Percentiles rank a stretch among this genome's conserved stretches.
Evolutionary conservation across 2,888 invertebrate species (phyloP).

Genomic region (Phrixothrix hirtus): DNA sequence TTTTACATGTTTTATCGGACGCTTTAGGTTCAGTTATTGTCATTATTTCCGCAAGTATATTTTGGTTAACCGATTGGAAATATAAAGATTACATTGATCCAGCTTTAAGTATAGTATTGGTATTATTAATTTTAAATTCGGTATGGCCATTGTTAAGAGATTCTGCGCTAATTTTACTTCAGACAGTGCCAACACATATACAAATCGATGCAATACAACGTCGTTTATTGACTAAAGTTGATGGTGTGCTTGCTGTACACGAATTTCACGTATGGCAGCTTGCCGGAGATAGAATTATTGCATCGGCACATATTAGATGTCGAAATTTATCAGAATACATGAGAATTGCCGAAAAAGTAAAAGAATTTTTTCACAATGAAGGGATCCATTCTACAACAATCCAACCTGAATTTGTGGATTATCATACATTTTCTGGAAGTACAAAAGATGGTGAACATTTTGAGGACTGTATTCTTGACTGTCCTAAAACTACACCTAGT

Average conservation of each 20-base stretch:
- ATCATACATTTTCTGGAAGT: constrained; percentile 58
- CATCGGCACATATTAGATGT: constrained; percentile 95
- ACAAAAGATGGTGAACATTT: constrained; percentile 59
- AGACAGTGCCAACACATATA: constrained; percentile 98
- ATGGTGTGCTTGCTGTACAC: constrained; percentile 93
- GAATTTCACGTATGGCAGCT: constrained; percentile 99
- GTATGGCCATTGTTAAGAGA: constrained; percentile 92
- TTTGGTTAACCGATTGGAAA: constrained; percentile 80
- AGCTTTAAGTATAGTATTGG: constrained; percentile 86
- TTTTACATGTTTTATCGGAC: constrained; percentile 95
- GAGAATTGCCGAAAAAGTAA: constrained; percentile 94
- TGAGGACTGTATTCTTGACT: constrained; percentile 80
- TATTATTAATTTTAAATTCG: constrained; percentile 81
- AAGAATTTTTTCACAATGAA: constrained; percentile 97
- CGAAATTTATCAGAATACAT: constrained; percentile 94
- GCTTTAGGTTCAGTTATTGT: constrained; percentile 95
- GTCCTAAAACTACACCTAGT: constrained; percentile 74
- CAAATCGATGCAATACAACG: constrained; percentile 91
- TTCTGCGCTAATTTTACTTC: constrained; percentile 91
- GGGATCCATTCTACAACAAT: constrained; percentile 99
- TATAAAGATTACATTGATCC: constrained; percentile 92
- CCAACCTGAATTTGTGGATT: constrained; percentile 95
- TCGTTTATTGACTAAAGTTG: constrained; percentile 83
- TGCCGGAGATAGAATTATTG: constrained; percentile 94
- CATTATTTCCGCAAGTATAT: constrained; percentile 74